phyloP scores from a whole-genome alignment of 2,888 invertebrate genomes.

The Encarsia formosa region DNA sequence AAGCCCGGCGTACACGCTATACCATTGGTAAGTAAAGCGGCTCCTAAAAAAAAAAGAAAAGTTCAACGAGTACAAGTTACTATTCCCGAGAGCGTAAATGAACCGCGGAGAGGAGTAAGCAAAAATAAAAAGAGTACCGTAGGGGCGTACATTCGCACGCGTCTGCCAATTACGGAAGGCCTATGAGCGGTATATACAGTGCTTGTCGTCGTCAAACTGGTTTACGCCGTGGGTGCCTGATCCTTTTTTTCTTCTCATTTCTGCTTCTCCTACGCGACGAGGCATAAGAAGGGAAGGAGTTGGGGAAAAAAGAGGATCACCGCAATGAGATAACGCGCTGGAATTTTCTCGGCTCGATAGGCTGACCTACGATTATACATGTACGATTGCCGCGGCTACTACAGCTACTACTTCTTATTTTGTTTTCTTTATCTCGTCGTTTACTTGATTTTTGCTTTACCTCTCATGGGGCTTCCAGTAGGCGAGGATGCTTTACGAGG shows the following conservation, averaged over 20 bases:
- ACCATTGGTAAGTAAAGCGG: no score
- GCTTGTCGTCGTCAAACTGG: slow-evolving; percentile 43
- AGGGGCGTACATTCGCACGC: slow-evolving; percentile 4
- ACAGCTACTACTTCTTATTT: slow-evolving; percentile 18
- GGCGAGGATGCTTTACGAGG: no score
- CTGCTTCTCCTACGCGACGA: neutral
- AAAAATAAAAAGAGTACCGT: neutral
- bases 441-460: neutral
- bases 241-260: slow-evolving; percentile 9
- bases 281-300: slow-evolving; percentile 8
- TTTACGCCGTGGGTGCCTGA: slow-evolving; percentile 32
- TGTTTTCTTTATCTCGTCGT: neutral
- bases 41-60: no score
- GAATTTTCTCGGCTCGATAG: slow-evolving; percentile 26
- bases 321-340: slow-evolving; percentile 28
- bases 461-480: neutral
- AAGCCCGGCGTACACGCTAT: no score
- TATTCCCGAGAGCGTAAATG: no score
- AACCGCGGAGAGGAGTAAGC: neutral
- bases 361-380: slow-evolving; percentile 31
- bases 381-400: slow-evolving; percentile 23
- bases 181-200: slow-evolving; percentile 14
- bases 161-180: slow-evolving; percentile 32
- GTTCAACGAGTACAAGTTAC: no score
- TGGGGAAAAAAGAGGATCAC: slow-evolving; percentile 8